Conservation (phyloP, 2,888 invertebrate species). For the Ashinkailepas kermadecensis region DNA sequence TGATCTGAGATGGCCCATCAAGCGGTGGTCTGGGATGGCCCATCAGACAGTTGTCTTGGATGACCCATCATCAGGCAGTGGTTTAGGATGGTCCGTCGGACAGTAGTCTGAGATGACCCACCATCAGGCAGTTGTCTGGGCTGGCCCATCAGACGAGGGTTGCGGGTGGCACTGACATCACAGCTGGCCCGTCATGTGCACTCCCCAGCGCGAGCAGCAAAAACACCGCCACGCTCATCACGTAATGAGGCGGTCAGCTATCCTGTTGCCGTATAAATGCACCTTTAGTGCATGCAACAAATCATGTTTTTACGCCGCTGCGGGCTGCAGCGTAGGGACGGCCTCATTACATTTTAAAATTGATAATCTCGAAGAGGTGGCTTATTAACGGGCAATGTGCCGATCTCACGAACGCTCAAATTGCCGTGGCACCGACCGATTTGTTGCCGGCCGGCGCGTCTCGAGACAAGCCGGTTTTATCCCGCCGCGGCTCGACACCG, state of each 20-base stretch:
- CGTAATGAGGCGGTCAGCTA: not conserved
- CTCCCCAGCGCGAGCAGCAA: not conserved
- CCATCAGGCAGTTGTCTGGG: no score
- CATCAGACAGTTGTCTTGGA: no score
- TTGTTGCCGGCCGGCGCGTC: not conserved
- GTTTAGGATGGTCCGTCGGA: no score
- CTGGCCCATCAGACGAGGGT: no score
- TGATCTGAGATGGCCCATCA: no score
- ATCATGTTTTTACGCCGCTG: constrained; percentile 16
- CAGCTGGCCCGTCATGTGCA: no score
- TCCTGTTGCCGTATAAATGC: not conserved
- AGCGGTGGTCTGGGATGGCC: no score
- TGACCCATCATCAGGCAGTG: no score
- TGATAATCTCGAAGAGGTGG: constrained; percentile 1
- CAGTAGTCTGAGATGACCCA: no score
- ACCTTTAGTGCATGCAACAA: constrained; percentile 6
- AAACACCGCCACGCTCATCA: constrained; percentile 5
- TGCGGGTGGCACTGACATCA: no score
- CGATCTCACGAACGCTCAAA: not conserved
- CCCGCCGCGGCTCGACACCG: no score
- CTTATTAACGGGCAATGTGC: constrained; percentile 6
- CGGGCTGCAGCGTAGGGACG: not conserved
- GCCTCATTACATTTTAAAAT: constrained; percentile 15
- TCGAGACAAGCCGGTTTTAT: no score
- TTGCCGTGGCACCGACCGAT: not conserved